Conservation (phyloP, 2,113 vertebrate genomes). For the Rhagologus leucostigma region DNA sequence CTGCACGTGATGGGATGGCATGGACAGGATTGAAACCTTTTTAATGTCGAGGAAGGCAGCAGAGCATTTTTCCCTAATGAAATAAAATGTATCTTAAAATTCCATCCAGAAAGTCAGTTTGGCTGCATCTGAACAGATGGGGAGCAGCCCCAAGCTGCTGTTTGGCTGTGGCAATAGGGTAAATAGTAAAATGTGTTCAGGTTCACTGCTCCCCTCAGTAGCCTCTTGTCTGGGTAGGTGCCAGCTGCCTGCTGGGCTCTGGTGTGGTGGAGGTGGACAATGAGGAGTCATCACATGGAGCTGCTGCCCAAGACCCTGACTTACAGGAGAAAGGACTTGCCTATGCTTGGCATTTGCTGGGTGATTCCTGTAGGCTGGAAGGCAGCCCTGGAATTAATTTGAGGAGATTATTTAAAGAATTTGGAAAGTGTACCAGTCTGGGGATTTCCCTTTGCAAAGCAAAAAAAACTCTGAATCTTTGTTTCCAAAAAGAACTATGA, state of each 20-base stretch:
- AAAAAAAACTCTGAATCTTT: background rate
- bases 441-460: background rate
- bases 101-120: background rate
- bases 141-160: background rate
- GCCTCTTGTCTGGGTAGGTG: background rate
- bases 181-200: background rate
- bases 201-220: background rate
- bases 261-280: background rate
- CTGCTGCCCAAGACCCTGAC: rapidly evolving
- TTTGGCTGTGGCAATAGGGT: background rate
- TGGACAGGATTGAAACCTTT: background rate
- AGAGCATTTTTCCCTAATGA: background rate
- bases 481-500: background rate
- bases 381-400: background rate
- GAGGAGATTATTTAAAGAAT: background rate
- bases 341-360: background rate
- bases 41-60: background rate
- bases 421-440: background rate
- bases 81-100: background rate
- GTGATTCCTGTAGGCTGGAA: background rate
- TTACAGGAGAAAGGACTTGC: background rate
- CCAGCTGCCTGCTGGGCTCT: background rate
- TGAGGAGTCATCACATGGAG: background rate
- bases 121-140: background rate
- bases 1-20: background rate